Conservation (phyloP, 2,888 invertebrate species). For the Torymus auratus region DNA sequence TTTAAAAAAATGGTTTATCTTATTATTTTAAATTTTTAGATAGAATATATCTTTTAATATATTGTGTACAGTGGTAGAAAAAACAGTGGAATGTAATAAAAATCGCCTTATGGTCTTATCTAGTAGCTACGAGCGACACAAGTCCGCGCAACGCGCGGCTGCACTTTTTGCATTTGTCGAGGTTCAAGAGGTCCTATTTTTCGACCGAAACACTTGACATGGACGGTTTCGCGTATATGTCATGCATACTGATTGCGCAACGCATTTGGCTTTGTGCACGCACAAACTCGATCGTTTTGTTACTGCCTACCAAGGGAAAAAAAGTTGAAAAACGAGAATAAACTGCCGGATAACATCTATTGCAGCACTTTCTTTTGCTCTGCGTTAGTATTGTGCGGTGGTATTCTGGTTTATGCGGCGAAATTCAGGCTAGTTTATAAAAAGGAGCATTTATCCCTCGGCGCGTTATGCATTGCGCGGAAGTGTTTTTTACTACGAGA, state of each 20-base stretch:
- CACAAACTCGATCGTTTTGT: constrained; percentile 14
- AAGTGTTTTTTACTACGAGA: background rate
- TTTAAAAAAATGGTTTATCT: too few relatives aligned
- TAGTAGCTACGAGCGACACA: too few relatives aligned
- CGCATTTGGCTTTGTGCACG: background rate
- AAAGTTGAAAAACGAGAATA: background rate
- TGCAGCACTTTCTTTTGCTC: background rate
- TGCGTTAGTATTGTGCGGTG: background rate
- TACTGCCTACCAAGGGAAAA: background rate
- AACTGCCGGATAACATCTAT: constrained; percentile 18
- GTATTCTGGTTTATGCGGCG: background rate
- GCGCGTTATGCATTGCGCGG: background rate
- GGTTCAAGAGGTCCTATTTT: constrained; percentile 24
- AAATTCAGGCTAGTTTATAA: background rate
- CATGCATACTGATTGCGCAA: constrained; percentile 12
- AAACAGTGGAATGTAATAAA: too few relatives aligned
- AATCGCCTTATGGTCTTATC: too few relatives aligned
- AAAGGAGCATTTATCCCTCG: background rate
- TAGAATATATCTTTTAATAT: too few relatives aligned
- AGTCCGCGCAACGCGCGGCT: too few relatives aligned
- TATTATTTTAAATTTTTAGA: too few relatives aligned
- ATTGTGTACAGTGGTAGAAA: too few relatives aligned
- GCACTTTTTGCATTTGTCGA: background rate
- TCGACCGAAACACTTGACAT: constrained; percentile 27
- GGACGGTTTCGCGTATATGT: constrained; percentile 6